These are phyloP conservation scores for Megaceryle alcyon DNA, from an alignment of 2,797 vertebrate species.

Conservation along the genomic window DNA sequence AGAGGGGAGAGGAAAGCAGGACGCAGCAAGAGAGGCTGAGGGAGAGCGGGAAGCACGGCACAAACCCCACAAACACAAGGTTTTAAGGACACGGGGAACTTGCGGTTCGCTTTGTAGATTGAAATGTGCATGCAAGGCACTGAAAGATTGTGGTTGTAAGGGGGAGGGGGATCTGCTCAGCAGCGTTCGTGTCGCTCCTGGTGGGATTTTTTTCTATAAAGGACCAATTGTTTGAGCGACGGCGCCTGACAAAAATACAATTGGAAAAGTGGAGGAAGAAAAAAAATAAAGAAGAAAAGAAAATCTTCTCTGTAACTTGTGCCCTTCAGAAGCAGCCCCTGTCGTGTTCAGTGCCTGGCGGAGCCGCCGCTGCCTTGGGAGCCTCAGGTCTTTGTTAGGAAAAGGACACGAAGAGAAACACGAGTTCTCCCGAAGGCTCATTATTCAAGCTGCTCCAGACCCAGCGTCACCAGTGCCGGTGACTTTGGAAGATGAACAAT, in stretches of 20 bases:
- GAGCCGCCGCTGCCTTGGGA: conserved; percentile 70
- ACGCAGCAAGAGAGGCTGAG: fast-evolving
- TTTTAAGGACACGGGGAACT: background rate
- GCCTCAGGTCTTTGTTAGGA: conserved; percentile 68
- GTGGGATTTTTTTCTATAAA: conserved; percentile 59
- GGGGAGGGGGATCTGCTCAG: background rate
- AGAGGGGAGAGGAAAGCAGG: background rate
- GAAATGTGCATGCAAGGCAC: background rate
- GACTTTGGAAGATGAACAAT: conserved; percentile 84
- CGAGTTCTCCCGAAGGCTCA: conserved; percentile 74
- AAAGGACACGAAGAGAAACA: conserved; percentile 76
- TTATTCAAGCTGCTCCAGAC: conserved; percentile 81
- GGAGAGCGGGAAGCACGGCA: background rate
- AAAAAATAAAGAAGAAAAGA: background rate
- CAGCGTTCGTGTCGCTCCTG: background rate
- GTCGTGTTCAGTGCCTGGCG: background rate
- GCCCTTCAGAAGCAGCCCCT: conserved; percentile 39
- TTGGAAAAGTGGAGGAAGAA: conserved; percentile 43
- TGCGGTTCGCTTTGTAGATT: background rate
- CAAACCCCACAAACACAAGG: background rate
- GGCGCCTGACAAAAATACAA: conserved; percentile 38
- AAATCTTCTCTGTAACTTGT: conserved; percentile 31
- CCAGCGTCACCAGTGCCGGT: conserved; percentile 60
- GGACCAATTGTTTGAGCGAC: background rate
- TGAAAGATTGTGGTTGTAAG: background rate